phyloP scores from a whole-genome alignment of 2,797 vertebrate species.

The Artibeus jamaicensis region DNA sequence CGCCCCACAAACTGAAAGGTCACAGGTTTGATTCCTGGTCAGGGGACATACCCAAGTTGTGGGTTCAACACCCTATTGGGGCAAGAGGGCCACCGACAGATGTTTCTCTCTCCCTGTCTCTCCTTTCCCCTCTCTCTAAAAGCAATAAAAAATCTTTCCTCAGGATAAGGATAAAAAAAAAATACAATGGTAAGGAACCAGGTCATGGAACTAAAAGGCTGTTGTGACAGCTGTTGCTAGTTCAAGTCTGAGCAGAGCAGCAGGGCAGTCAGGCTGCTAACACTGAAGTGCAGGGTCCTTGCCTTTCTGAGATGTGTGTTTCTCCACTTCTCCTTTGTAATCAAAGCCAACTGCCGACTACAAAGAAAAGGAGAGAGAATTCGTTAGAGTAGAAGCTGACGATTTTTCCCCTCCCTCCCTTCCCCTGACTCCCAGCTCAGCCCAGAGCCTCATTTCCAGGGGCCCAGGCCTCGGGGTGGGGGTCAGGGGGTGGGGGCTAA shows the following conservation, averaged over 20 bases:
- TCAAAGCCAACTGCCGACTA: conserved; percentile 95
- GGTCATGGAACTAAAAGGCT: neutral
- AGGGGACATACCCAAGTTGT: no score
- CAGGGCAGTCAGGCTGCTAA: neutral
- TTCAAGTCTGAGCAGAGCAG: neutral
- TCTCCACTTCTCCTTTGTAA: conserved; percentile 93
- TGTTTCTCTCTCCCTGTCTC: neutral
- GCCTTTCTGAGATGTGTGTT: conserved; percentile 88
- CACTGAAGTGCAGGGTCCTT: neutral
- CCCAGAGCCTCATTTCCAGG: neutral
- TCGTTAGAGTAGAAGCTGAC: neutral
- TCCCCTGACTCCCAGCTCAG: neutral
- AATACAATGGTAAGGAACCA: neutral
- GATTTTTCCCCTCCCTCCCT: neutral
- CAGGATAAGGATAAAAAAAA: neutral
- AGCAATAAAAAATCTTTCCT: neutral
- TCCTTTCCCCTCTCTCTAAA: neutral
- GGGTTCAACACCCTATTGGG: neutral
- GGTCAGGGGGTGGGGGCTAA: neutral
- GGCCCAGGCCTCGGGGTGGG: rapidly evolving
- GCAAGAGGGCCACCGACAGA: neutral
- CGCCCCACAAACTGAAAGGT: neutral
- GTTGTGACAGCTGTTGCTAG: neutral
- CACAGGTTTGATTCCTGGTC: no score
- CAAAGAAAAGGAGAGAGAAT: conserved; percentile 16